phyloP scores from a whole-genome alignment of 2,888 invertebrate species.

The Coelogynopora nodosa region DNA sequence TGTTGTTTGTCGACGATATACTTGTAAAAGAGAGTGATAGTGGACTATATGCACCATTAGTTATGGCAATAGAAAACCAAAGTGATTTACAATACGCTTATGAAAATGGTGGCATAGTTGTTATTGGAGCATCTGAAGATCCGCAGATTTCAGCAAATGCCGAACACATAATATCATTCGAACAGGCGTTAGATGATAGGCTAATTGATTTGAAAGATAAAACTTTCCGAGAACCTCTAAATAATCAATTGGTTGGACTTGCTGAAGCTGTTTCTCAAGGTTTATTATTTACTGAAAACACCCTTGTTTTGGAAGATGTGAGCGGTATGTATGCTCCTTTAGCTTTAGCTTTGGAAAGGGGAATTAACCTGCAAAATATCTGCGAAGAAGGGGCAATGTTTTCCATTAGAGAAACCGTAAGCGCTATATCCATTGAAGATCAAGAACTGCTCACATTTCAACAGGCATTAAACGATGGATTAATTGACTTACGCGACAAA shows the following conservation, averaged over 20 bases:
- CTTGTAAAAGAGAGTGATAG: neutral
- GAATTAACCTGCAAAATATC: neutral
- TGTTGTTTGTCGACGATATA: neutral
- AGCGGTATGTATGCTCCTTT: neutral
- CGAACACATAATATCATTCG: neutral
- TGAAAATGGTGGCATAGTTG: neutral
- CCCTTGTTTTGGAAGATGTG: neutral
- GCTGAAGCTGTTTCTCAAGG: neutral
- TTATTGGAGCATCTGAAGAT: neutral
- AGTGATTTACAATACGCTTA: neutral
- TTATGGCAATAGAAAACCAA: neutral
- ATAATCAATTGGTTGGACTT: neutral
- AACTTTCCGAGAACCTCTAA: neutral
- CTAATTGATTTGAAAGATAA: neutral
- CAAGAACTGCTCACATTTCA: neutral
- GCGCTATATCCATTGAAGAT: neutral
- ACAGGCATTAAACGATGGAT: neutral
- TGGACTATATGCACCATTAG: neutral
- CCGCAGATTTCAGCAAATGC: neutral
- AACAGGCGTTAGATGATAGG: neutral
- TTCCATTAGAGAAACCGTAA: neutral
- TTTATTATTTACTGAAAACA: neutral
- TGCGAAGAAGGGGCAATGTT: neutral
- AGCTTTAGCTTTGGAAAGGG: neutral
- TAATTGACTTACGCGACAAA: neutral